Percentiles rank a stretch among this genome's conserved stretches.
phyloP scores from a whole-genome alignment of 2,888 invertebrate species.

The Lepidocyrtoides sp. region DNA sequence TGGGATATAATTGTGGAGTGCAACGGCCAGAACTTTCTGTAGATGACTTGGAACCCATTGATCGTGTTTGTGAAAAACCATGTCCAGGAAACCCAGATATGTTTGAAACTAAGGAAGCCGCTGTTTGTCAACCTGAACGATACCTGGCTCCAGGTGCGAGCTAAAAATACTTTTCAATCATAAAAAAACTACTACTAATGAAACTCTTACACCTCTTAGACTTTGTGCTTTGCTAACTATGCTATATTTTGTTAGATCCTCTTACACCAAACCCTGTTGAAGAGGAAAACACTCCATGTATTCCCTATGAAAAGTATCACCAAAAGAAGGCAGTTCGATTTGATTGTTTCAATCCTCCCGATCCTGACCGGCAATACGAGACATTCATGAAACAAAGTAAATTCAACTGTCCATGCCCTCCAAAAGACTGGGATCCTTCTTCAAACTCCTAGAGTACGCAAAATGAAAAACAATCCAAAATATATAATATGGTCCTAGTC shows the following conservation, averaged over 20 bases:
- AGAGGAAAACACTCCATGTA: conserved; percentile 81
- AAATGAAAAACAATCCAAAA: background rate
- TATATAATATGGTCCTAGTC: background rate
- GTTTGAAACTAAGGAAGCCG: conserved; percentile 83
- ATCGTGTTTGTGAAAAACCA: conserved; percentile 82
- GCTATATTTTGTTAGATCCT: conserved; percentile 79
- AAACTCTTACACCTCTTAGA: too few relatives aligned
- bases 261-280: conserved; percentile 81
- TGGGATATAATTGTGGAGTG: conserved; percentile 83
- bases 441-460: background rate
- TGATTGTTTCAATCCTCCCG: conserved; percentile 83
- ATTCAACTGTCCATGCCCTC: conserved; percentile 84
- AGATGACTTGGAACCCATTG: conserved; percentile 79
- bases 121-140: conserved; percentile 82
- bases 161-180: too few relatives aligned
- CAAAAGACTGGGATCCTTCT: conserved; percentile 48
- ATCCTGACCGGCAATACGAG: conserved; percentile 79
- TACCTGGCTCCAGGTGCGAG: conserved; percentile 80
- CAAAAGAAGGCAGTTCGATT: conserved; percentile 82
- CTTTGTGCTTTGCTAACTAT: too few relatives aligned
- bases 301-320: conserved; percentile 82
- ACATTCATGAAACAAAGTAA: conserved; percentile 79
- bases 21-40: conserved; percentile 68
- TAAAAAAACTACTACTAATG: too few relatives aligned
- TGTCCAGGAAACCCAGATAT: conserved; percentile 85